These are phyloP conservation scores for Drosophila birchii DNA, from an alignment of 2,888 invertebrate genomes.

Conservation along the genomic window DNA sequence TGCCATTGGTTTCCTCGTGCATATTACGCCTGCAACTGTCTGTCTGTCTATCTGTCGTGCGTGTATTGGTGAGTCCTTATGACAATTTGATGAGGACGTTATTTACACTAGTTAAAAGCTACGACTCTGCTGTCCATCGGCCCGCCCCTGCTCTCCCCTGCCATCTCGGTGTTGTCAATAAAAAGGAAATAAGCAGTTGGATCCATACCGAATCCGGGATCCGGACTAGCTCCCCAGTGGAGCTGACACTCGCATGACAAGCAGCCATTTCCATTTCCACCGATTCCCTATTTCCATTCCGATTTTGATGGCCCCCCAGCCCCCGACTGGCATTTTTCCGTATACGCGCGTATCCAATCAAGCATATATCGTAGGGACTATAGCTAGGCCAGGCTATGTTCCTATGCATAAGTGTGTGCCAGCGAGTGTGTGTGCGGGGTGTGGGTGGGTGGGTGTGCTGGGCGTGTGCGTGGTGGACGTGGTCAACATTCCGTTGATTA, in stretches of 20 bases:
- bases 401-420: conserved; percentile 14
- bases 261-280: conserved; percentile 61
- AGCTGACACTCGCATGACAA: conserved; percentile 70
- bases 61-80: conserved; percentile 73
- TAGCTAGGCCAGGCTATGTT: conserved; percentile 25
- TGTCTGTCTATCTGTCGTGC: conserved; percentile 9
- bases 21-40: conserved; percentile 57
- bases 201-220: conserved; percentile 40
- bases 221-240: conserved; percentile 31
- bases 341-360: conserved; percentile 80
- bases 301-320: conserved; percentile 56
- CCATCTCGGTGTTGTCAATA: conserved; percentile 67
- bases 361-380: conserved; percentile 67
- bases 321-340: conserved; percentile 66
- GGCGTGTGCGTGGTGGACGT: conserved; percentile 70
- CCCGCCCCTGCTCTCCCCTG: background rate
- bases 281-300: conserved; percentile 32
- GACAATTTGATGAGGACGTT: conserved; percentile 82
- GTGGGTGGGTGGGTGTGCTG: conserved; percentile 20
- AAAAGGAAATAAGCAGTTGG: conserved; percentile 69
- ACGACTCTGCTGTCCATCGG: conserved; percentile 35
- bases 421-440: conserved; percentile 13
- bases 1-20: conserved; percentile 61
- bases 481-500: conserved; percentile 82
- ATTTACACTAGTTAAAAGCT: conserved; percentile 83